Conservation (phyloP, 2,797 vertebrate species). For the Nothura maculosa region DNA sequence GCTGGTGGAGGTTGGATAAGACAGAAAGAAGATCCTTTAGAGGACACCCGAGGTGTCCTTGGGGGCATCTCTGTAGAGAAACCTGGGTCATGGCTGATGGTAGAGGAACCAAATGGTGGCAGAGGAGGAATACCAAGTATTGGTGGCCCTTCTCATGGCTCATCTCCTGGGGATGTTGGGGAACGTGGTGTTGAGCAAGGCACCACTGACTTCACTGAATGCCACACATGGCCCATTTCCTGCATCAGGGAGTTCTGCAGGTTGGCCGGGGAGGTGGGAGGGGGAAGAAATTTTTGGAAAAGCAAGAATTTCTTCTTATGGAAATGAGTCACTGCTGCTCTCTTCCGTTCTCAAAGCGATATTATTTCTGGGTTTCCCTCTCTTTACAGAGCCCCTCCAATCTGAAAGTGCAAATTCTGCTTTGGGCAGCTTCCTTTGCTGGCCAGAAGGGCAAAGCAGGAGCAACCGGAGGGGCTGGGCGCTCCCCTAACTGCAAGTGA, state of each 20-base stretch:
- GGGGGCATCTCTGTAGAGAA: not conserved
- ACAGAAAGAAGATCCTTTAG: not conserved
- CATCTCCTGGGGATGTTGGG: not conserved
- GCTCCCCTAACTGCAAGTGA: too few relatives aligned
- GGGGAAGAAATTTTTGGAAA: not conserved
- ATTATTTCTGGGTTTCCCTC: not conserved
- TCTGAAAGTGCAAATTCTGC: not conserved
- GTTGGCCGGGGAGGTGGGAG: rapidly evolving
- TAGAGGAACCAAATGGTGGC: not conserved
- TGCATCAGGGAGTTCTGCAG: not conserved
- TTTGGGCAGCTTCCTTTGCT: not conserved
- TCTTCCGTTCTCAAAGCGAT: not conserved
- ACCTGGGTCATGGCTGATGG: not conserved
- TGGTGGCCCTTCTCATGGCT: not conserved
- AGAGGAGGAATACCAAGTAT: not conserved
- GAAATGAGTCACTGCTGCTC: not conserved
- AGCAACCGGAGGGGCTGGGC: not conserved
- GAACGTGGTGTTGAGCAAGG: too few relatives aligned
- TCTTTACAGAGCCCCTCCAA: not conserved
- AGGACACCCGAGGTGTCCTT: not conserved
- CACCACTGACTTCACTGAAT: not conserved
- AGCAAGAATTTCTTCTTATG: not conserved
- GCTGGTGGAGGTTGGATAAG: not conserved
- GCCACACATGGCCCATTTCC: not conserved
- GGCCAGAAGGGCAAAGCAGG: not conserved